Evolutionary conservation across 2,888 invertebrate species (phyloP).

Genomic region (Scrobipalpa atriplicella): DNA sequence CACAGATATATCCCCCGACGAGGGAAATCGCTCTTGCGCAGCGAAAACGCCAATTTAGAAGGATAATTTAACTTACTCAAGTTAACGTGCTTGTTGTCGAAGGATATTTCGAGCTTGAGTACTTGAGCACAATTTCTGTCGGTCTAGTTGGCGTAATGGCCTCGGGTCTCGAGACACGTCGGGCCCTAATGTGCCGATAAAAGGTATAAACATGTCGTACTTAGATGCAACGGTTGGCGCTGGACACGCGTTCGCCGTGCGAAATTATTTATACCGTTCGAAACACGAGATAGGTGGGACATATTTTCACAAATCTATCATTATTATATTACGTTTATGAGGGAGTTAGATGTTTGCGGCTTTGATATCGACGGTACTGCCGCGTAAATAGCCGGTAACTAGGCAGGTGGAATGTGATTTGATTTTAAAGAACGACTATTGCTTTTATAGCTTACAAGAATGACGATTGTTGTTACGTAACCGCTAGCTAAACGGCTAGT

Average conservation of each 20-base stretch:
- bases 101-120: conserved; percentile 45
- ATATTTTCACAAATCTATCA: conserved; percentile 31
- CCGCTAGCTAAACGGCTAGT: not conserved
- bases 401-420: conserved; percentile 20
- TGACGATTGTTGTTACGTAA: conserved; percentile 16
- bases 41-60: conserved; percentile 37
- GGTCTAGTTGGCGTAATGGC: conserved; percentile 49
- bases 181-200: conserved; percentile 43
- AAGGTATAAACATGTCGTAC: conserved; percentile 39
- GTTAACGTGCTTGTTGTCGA: conserved; percentile 40
- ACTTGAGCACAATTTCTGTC: conserved; percentile 48
- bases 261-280: conserved; percentile 35
- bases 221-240: conserved; percentile 34
- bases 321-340: conserved; percentile 24
- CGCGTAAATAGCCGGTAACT: conserved; percentile 18
- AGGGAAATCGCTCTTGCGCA: conserved; percentile 34
- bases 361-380: conserved; percentile 18
- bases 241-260: conserved; percentile 32
- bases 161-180: conserved; percentile 42
- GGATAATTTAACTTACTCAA: conserved; percentile 36
- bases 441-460: conserved; percentile 12
- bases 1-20: conserved; percentile 43
- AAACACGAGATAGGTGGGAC: conserved; percentile 29
- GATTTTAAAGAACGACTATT: conserved; percentile 16
- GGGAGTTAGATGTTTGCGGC: conserved; percentile 20